Conservation (phyloP, 2,797 vertebrate species). For the Arrhamphus sclerolepis region DNA sequence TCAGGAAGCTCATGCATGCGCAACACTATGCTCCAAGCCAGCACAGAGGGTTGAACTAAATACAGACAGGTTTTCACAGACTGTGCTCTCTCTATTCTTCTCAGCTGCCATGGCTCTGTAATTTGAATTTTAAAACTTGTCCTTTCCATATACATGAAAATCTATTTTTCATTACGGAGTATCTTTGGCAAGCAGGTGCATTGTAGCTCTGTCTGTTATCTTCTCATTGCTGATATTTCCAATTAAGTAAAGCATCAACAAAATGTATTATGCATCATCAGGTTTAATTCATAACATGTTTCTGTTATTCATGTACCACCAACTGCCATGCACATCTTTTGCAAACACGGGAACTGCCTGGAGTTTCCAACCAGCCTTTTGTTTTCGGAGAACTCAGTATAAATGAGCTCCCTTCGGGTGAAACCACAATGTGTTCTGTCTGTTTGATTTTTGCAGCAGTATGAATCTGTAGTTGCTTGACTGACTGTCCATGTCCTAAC, state of each 20-base stretch:
- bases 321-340: conserved; percentile 31
- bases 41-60: conserved; percentile 39
- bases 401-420: conserved; percentile 49
- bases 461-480: conserved; percentile 21
- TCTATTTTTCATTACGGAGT: conserved; percentile 13
- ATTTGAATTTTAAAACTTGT: conserved; percentile 34
- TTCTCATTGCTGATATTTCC: not conserved
- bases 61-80: conserved; percentile 53
- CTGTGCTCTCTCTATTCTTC: conserved; percentile 34
- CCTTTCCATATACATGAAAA: conserved; percentile 6
- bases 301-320: conserved; percentile 16
- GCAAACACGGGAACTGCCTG: conserved; percentile 23
- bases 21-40: conserved; percentile 28
- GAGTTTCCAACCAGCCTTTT: conserved; percentile 31
- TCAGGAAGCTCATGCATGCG: conserved; percentile 20
- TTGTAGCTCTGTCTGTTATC: conserved; percentile 2
- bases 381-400: conserved; percentile 18
- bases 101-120: conserved; percentile 18
- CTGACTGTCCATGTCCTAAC: conserved; percentile 28
- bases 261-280: not conserved
- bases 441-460: conserved; percentile 20
- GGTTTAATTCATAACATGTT: conserved; percentile 4
- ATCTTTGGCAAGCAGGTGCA: conserved; percentile 17
- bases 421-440: conserved; percentile 37
- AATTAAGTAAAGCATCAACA: not conserved